Base-by-base conservation (phyloP, 2,113 vertebrate species). In the Setophaga petechia region DNA sequence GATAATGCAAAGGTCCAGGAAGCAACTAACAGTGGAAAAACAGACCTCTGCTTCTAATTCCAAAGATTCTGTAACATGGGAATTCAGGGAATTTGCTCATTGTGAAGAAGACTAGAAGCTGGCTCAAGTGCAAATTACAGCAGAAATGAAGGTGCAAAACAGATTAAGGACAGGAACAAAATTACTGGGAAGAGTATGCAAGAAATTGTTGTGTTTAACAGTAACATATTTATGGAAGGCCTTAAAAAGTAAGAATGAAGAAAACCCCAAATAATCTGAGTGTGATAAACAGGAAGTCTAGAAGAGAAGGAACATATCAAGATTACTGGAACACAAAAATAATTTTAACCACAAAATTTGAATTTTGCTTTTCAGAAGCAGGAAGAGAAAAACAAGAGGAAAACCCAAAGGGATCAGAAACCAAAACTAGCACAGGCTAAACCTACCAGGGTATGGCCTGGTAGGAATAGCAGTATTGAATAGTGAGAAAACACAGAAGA, bases 181-280 rank as follows among this genome's bases (percentile, higher is more conserved):
- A 80, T 43, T 49, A 80, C n/a, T 43, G 22, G 25, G 30, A 87
- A 12, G 75, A 75, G 23, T 6, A 55, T 1, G 1, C 7, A 55
- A 82, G 18, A 91, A 46, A 63, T 41, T 28, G 37, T 28, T 47
- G 19, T 54, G 35, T 59, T 76, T 41, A 69, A 69, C 2, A n/a
- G 11, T 21, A 89, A 87, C 11, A 23, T 11, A 9, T 20, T 65
- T 79, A 63, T 12, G 24, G 22, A 87, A 79, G 41, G 24, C 17
- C 35, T 87, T 61, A 43, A 65, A 75, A 88, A 82, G 4, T 6
- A 59, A 31, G 27, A 54, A 57, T 8, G 4, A 46, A 62, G 65
- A 62, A 33, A 51, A 2, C 0, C 3, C 11, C 9, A 33, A 57
- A 77, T 51, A 33, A 72, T 6, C 27, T 6, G 5, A 59, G 23